phyloP scores from a whole-genome alignment of 2,797 vertebrate species.

The Cottoperca gobio region DNA sequence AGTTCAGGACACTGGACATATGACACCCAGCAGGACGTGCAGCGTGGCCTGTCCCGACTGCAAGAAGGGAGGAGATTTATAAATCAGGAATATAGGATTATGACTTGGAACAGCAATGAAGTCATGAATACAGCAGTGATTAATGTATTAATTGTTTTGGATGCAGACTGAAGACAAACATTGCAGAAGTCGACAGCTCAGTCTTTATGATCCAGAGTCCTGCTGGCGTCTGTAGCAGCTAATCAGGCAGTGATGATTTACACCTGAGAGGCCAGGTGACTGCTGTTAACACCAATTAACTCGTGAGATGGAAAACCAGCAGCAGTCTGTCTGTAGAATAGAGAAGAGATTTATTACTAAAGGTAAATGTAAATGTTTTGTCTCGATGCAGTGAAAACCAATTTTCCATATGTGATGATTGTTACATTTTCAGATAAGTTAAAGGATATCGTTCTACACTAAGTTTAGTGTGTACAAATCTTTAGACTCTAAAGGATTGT shows the following conservation, averaged over 20 bases:
- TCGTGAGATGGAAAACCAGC: conserved; percentile 14
- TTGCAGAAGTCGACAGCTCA: not conserved
- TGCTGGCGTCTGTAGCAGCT: conserved; percentile 40
- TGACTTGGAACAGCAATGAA: not conserved
- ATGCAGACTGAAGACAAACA: not conserved
- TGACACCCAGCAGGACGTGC: conserved; percentile 54
- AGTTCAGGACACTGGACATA: conserved; percentile 59
- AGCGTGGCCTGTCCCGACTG: conserved; percentile 11
- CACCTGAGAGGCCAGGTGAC: conserved; percentile 38
- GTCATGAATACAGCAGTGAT: not conserved
- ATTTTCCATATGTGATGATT: not conserved
- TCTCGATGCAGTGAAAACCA: not conserved
- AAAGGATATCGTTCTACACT: too few species aligned
- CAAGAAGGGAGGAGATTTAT: not conserved
- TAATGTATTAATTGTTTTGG: not conserved
- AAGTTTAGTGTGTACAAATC: too few species aligned
- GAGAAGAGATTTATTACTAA: not conserved
- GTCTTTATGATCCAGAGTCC: conserved; percentile 1
- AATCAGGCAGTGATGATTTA: conserved; percentile 34
- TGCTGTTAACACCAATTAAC: conserved; percentile 49
- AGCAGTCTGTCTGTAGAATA: not conserved
- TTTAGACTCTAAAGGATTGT: not conserved
- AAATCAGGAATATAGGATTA: not conserved
- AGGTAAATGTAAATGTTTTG: not conserved
- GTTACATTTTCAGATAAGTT: too few species aligned